Evolutionary conservation across 2,113 vertebrate species (phyloP).

Genomic region (Cavia porcellus): DNA sequence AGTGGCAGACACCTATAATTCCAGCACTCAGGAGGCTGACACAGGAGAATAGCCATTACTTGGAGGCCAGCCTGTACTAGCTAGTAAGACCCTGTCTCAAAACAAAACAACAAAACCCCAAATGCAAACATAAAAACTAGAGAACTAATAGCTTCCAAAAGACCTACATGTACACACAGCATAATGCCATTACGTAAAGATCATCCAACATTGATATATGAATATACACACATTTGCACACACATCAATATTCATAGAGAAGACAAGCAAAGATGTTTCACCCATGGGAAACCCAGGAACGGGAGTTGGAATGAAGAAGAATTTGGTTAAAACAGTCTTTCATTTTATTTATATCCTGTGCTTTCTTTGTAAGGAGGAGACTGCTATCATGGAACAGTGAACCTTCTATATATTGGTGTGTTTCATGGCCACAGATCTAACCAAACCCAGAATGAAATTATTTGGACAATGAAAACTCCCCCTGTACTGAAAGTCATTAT

Average conservation of each 20-base stretch:
- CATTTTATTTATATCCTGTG: neutral
- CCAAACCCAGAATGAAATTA: neutral
- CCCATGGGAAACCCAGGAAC: neutral
- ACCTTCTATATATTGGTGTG: neutral
- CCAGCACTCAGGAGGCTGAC: neutral
- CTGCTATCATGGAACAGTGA: neutral
- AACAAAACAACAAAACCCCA: neutral
- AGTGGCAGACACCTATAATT: neutral
- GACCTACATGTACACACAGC: neutral
- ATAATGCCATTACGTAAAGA: neutral
- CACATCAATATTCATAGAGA: neutral
- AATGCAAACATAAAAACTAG: neutral
- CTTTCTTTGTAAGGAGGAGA: constrained; percentile 12
- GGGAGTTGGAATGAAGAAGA: neutral
- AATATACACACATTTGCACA: fast-evolving
- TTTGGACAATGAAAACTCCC: neutral
- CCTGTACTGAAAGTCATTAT: too few species aligned
- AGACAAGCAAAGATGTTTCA: neutral
- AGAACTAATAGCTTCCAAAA: neutral
- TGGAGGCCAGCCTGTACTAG: neutral
- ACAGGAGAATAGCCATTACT: neutral
- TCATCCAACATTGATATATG: neutral
- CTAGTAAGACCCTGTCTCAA: neutral
- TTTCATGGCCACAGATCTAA: neutral
- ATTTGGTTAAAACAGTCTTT: neutral